A percentile compares a stretch with the other conserved stretches of the same genome.
Conservation (phyloP, 1,140 invertebrate species). For the Microplitis demolitor region DNA sequence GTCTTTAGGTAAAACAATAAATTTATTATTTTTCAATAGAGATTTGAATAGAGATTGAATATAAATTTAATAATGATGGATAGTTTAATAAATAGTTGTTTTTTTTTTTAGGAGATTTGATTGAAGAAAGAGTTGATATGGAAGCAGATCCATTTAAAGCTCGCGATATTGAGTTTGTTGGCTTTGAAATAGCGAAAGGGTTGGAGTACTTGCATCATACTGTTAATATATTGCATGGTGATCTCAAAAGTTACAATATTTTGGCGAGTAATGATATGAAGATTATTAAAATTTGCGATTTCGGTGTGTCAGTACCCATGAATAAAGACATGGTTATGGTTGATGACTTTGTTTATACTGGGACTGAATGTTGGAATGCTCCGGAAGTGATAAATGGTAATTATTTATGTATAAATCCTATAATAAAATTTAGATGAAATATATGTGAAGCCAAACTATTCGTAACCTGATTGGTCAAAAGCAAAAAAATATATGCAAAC, state of each 20-base stretch:
- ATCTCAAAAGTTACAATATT: constrained; percentile 85
- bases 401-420: constrained; percentile 1
- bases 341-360: constrained; percentile 64
- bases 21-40: neutral
- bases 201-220: constrained; percentile 80
- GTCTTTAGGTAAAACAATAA: constrained; percentile 61
- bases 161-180: constrained; percentile 69
- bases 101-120: constrained; percentile 64
- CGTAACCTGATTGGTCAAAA: no score
- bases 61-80: neutral
- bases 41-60: neutral
- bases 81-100: constrained; percentile 14
- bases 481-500: no score
- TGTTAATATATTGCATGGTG: constrained; percentile 76
- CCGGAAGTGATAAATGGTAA: constrained; percentile 71
- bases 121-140: constrained; percentile 71
- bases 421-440: no score
- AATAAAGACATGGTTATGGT: constrained; percentile 69
- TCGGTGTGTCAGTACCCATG: constrained; percentile 78
- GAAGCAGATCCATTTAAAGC: constrained; percentile 66
- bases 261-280: constrained; percentile 76
- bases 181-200: constrained; percentile 71
- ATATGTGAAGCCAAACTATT: no score
- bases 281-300: constrained; percentile 82
- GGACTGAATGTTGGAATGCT: constrained; percentile 78